These are phyloP conservation scores for Cyprinodon tularosa DNA, from an alignment of 2,113 vertebrate genomes.

Conservation along the genomic window DNA sequence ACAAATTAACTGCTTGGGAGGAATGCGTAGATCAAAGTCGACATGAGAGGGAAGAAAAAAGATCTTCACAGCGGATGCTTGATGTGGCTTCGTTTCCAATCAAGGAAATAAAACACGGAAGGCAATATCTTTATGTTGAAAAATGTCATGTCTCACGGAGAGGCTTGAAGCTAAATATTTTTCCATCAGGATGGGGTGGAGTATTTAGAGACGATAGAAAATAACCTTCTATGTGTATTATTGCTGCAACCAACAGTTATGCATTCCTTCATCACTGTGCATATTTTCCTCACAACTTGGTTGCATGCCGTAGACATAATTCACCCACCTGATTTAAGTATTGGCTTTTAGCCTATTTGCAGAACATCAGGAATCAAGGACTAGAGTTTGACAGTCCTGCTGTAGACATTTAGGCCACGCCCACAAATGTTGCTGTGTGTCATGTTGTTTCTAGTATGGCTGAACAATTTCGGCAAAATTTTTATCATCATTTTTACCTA, in stretches of 20 bases:
- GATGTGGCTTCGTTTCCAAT: not conserved
- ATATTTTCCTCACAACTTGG: not conserved
- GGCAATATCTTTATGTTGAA: not conserved
- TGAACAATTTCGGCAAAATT: no score
- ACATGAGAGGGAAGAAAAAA: no score
- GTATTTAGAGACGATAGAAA: no score
- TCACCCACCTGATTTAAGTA: not conserved
- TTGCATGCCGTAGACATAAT: not conserved
- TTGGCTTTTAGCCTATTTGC: no score
- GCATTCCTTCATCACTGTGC: no score
- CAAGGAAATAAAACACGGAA: not conserved
- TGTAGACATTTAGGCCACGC: no score
- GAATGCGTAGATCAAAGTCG: not conserved
- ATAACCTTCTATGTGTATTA: no score
- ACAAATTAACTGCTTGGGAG: conserved; percentile 6
- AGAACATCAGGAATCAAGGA: not conserved
- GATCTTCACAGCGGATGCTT: not conserved
- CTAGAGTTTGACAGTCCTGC: not conserved
- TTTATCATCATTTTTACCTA: no score
- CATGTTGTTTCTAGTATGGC: no score
- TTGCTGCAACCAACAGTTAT: no score
- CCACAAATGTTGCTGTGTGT: not conserved
- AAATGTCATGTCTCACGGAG: not conserved
- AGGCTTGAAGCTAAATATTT: no score
- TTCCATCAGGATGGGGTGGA: no score